These are phyloP conservation scores for Agrotis puta DNA, from an alignment of 2,888 invertebrate genomes.

Conservation along the genomic window DNA sequence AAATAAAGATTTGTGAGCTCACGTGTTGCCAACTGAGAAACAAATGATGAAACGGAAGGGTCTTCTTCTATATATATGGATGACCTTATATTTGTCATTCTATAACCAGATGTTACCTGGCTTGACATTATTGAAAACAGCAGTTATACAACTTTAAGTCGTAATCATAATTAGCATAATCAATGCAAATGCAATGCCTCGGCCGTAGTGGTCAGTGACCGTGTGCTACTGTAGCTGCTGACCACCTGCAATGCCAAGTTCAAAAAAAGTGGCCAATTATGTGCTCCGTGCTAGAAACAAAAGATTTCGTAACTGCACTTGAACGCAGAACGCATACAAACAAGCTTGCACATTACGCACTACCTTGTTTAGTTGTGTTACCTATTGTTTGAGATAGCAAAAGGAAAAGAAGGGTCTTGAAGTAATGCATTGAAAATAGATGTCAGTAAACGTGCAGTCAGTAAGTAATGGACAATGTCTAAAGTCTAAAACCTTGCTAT, in stretches of 20 bases:
- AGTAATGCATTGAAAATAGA: neutral
- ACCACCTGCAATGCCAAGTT: slow-evolving; percentile 55
- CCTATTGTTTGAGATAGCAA: neutral
- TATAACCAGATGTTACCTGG: too few relatives aligned
- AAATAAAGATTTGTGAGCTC: too few relatives aligned
- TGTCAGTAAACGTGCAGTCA: neutral
- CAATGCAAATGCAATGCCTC: slow-evolving; percentile 5
- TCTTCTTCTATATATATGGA: too few relatives aligned
- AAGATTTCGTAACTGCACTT: slow-evolving; percentile 30
- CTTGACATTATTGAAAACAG: too few relatives aligned
- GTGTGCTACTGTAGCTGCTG: slow-evolving; percentile 26
- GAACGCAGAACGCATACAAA: slow-evolving; percentile 20
- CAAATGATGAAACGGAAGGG: too few relatives aligned
- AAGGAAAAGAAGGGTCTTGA: neutral
- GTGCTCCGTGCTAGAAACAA: slow-evolving; percentile 36
- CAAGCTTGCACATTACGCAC: neutral
- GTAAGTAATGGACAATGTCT: neutral
- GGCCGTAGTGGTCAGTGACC: slow-evolving; percentile 24
- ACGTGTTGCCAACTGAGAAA: too few relatives aligned
- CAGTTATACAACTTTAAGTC: neutral
- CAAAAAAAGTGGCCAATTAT: slow-evolving; percentile 51
- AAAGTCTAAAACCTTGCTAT: neutral
- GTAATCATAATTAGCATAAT: neutral
- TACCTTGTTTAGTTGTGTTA: neutral
- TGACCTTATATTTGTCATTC: too few relatives aligned